Conservation (phyloP, 2,113 vertebrate genomes). For the Asarcornis scutulata region DNA sequence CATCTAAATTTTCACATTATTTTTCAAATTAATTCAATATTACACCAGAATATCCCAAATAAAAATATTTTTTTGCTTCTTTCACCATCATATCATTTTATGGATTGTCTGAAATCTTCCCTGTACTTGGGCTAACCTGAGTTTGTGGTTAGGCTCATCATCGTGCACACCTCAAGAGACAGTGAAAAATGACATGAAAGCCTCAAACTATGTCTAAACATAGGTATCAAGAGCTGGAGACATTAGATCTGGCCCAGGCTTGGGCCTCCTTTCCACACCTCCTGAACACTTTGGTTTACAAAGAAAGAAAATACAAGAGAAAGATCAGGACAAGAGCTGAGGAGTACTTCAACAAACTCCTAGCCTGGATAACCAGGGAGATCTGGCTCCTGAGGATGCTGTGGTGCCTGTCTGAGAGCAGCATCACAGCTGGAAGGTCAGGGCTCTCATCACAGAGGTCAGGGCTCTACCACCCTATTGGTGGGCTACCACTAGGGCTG, state of each 20-base stretch:
- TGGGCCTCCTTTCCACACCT: neutral
- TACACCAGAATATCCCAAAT: neutral
- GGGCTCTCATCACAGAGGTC: neutral
- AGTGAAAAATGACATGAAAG: neutral
- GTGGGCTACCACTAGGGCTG: neutral
- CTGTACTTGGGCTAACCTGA: neutral
- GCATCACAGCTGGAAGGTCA: accelerated
- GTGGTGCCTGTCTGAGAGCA: neutral
- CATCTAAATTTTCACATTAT: neutral
- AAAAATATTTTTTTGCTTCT: neutral
- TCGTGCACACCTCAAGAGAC: accelerated
- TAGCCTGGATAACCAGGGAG: neutral
- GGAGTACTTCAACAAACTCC: neutral
- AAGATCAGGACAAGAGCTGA: neutral
- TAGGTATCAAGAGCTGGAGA: neutral
- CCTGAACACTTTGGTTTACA: neutral
- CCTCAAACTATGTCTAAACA: neutral
- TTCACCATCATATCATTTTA: neutral
- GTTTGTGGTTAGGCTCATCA: neutral
- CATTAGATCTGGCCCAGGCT: accelerated
- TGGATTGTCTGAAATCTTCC: neutral
- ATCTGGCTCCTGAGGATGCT: neutral
- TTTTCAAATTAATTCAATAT: neutral
- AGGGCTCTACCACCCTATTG: neutral
- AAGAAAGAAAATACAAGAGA: neutral